Base-by-base conservation (phyloP, 2,113 vertebrate species). In the Cygnus buccinator region DNA sequence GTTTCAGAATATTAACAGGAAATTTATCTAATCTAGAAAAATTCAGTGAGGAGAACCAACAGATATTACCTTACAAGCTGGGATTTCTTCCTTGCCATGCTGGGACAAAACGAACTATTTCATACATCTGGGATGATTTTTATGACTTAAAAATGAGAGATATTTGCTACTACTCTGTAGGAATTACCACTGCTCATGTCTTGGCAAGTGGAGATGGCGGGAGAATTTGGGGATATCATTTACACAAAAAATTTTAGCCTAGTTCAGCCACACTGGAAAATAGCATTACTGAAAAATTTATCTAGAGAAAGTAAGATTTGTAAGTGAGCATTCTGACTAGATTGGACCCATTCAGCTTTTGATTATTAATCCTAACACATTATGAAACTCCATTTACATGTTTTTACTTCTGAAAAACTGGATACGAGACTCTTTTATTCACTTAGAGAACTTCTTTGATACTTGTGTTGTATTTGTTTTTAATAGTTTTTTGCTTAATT, bases 121-220 rank as follows among this genome's bases (percentile, higher is more conserved):
- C 73, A 48, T 9, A 18, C 6, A 41, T 44, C 54, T 54, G 25
- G 21, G 10, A 68, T 87, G 43, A 89, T 65, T 72, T 72, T 80
- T 80, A 54, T 74, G 71, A 62, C 71, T 61, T 10, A 84, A 46
- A 95, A 95, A 52, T 25, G 67, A 90, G 62, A 95, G 44, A 86
- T 62, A 33, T 8, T 58, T 89, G 84, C 33, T 43, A 50, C 76
- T 81, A 46, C 76, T 81, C 57, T 62, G 73, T 43, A 95, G 78
- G 3, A 63, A 82, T 84, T 83, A 71, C 62, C 68, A 54, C 72
- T 84, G 63, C 41, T 80, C 2, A 1, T 25, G 18, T 25, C 4
- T 87, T 92, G 65, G 61, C 35, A 23, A 46, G 0, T 18, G 22
- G 8, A 7, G 16, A 77, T 5, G 1, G 8, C 74, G 48, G 90